Conservation (phyloP, 2,888 invertebrate genomes). For the Hylaea fasciaria region DNA sequence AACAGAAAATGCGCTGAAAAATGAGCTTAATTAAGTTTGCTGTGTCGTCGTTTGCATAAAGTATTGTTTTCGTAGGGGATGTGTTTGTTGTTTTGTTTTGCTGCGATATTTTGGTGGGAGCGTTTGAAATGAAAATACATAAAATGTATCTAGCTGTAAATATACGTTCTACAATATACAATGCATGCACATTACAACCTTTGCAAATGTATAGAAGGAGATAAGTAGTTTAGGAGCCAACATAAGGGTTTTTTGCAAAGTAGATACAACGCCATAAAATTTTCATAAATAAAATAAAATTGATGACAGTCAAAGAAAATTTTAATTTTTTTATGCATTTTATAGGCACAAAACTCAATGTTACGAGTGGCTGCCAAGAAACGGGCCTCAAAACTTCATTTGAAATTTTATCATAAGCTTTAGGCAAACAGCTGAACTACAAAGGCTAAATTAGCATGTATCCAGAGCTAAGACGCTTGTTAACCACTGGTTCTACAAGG, state of each 20-base stretch:
- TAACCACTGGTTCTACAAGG: slow-evolving; percentile 32
- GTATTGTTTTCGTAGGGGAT: slow-evolving; percentile 28
- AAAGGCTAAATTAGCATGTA: slow-evolving; percentile 45
- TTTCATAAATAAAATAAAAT: too few species aligned
- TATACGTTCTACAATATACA: too few species aligned
- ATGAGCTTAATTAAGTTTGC: slow-evolving; percentile 53
- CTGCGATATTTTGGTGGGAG: background rate
- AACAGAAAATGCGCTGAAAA: slow-evolving; percentile 60
- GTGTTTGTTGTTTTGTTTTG: slow-evolving; percentile 6
- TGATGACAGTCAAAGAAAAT: too few species aligned
- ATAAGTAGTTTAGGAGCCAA: too few species aligned
- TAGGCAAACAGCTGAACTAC: background rate
- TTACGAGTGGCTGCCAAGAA: too few species aligned
- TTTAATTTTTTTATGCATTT: too few species aligned
- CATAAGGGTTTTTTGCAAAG: too few species aligned
- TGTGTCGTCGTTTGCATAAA: slow-evolving; percentile 37
- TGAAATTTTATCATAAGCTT: slow-evolving; percentile 33
- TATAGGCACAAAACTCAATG: too few species aligned
- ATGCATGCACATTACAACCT: too few species aligned
- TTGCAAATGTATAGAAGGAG: too few species aligned
- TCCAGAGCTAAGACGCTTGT: slow-evolving; percentile 37
- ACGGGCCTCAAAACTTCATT: slow-evolving; percentile 20
- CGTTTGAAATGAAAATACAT: background rate
- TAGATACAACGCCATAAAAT: too few species aligned
- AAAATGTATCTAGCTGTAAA: too few species aligned